Percentiles rank a stretch among this genome's conserved stretches.
Evolutionary conservation across 1,140 invertebrate species (phyloP).

Genomic region (Ostrea edulis): DNA sequence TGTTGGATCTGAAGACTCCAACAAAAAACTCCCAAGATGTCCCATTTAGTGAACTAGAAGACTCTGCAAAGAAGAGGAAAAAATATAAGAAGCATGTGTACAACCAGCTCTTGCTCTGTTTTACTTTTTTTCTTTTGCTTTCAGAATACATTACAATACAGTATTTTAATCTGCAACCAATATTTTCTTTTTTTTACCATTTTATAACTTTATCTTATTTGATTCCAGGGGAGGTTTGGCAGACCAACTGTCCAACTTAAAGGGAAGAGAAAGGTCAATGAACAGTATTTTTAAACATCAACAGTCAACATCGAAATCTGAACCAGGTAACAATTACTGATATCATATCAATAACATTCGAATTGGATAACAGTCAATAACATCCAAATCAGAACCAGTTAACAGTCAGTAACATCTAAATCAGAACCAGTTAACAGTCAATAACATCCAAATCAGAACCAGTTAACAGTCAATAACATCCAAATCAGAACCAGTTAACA

Average conservation of each 20-base stretch:
- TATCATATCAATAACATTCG: too few species aligned
- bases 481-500: too few species aligned
- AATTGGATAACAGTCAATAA: too few species aligned
- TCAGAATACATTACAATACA: too few species aligned
- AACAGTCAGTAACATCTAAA: too few species aligned
- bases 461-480: too few species aligned
- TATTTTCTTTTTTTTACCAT: too few species aligned
- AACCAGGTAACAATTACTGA: background rate
- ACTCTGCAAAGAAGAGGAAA: constrained; percentile 62
- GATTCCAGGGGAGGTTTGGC: constrained; percentile 53
- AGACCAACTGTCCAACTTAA: constrained; percentile 49
- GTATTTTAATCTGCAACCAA: too few species aligned
- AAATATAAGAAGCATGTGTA: background rate
- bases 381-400: too few species aligned
- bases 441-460: too few species aligned
- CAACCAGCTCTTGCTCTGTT: too few species aligned
- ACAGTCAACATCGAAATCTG: background rate
- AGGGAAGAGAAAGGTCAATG: constrained; percentile 52
- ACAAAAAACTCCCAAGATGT: constrained; percentile 45
- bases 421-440: too few species aligned
- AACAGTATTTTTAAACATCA: constrained; percentile 50
- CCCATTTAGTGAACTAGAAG: constrained; percentile 14
- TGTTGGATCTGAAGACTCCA: constrained; percentile 56
- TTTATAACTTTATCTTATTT: background rate
- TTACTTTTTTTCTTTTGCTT: background rate